Evolutionary conservation across 2,888 invertebrate species (phyloP).

Genomic region (Meiosimyza platycephala): DNA sequence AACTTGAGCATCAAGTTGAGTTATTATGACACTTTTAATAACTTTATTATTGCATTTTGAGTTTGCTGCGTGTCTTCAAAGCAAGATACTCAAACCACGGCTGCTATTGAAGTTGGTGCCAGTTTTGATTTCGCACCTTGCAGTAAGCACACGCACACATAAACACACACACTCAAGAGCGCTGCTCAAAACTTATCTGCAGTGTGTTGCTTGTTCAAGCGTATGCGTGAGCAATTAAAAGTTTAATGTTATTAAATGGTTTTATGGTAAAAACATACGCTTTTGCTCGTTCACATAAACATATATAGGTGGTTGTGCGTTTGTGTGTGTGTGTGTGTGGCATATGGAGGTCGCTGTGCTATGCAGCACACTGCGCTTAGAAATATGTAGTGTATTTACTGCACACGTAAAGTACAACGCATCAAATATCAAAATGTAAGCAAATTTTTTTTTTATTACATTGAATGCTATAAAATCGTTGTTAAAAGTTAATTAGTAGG

Average conservation of each 20-base stretch:
- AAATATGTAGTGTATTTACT: not conserved
- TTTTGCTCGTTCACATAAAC: not conserved
- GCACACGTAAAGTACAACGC: not conserved
- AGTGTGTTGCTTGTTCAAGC: conserved; percentile 42
- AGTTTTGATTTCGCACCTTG: conserved; percentile 36
- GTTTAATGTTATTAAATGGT: conserved; percentile 65
- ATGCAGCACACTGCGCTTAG: too few relatives aligned
- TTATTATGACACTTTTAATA: conserved; percentile 67
- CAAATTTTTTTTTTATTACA: not conserved
- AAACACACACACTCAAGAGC: conserved; percentile 7
- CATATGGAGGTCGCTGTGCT: too few relatives aligned
- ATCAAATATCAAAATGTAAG: conserved; percentile 3
- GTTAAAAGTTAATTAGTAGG: conserved; percentile 16
- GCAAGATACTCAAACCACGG: conserved; percentile 4
- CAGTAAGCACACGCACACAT: conserved; percentile 25
- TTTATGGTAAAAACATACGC: conserved; percentile 50
- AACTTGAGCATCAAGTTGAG: conserved; percentile 49
- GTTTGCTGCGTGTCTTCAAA: conserved; percentile 37
- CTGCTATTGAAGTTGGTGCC: not conserved
- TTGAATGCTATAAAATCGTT: conserved; percentile 1
- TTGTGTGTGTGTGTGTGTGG: too few relatives aligned
- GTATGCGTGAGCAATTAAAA: conserved; percentile 60
- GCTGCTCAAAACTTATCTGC: conserved; percentile 24
- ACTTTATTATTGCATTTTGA: conserved; percentile 65
- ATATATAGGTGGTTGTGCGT: too few relatives aligned